phyloP scores from a whole-genome alignment of 2,888 invertebrate species.

The Ecdyonurus torrentis region DNA sequence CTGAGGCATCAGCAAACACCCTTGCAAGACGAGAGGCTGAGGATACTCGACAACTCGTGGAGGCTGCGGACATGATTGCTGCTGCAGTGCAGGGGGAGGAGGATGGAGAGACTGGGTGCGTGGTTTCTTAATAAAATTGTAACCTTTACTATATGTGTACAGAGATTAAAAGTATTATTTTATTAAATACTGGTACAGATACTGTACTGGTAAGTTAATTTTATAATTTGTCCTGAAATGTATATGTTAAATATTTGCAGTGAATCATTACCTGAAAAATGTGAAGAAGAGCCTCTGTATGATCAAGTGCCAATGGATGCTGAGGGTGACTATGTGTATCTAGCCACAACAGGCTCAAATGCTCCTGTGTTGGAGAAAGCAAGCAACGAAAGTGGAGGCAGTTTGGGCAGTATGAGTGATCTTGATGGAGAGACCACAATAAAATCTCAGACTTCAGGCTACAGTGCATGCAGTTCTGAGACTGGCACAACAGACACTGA shows the following conservation, averaged over 20 bases:
- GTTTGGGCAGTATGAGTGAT: constrained; percentile 14
- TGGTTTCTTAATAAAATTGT: not conserved
- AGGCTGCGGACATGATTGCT: not conserved
- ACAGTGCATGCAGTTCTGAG: constrained; percentile 18
- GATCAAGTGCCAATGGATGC: constrained; percentile 33
- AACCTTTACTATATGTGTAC: too few relatives aligned
- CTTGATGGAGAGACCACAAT: constrained; percentile 16
- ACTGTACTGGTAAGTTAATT: too few relatives aligned
- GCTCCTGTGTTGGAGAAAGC: constrained; percentile 6
- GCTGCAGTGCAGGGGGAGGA: not conserved
- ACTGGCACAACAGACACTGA: constrained; percentile 18
- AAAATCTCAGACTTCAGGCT: constrained; percentile 19
- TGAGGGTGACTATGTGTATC: constrained; percentile 56
- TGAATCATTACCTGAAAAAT: not conserved
- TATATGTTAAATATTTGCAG: not conserved
- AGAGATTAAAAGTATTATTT: too few relatives aligned
- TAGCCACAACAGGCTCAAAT: constrained; percentile 24
- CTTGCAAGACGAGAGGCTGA: not conserved
- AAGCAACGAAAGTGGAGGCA: constrained; percentile 11
- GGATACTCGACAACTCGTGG: constrained; percentile 1
- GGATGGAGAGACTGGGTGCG: not conserved
- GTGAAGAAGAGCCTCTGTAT: constrained; percentile 28
- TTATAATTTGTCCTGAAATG: too few relatives aligned
- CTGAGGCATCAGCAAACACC: not conserved
- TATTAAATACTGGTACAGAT: too few relatives aligned